phyloP scores from a whole-genome alignment of 2,888 invertebrate genomes.

The Epistrophe eligans region DNA sequence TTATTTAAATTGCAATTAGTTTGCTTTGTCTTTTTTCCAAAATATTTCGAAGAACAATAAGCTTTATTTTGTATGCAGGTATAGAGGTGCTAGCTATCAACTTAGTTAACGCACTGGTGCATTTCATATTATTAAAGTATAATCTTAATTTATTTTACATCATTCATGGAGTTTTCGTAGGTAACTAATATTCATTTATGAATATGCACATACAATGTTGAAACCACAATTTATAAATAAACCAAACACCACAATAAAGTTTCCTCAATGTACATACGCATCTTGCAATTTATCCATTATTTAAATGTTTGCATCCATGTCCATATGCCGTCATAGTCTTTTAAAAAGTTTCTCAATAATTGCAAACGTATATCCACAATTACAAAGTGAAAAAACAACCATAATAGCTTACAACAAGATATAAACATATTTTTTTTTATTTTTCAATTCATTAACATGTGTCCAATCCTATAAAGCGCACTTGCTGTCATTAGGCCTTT shows the following conservation, averaged over 20 bases:
- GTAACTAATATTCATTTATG: not conserved
- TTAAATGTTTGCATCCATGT: not conserved
- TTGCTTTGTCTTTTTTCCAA: too few species aligned
- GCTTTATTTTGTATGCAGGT: too few species aligned
- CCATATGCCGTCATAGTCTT: not conserved
- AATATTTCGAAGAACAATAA: too few species aligned
- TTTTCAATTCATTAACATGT: conserved; percentile 35
- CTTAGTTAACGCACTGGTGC: not conserved
- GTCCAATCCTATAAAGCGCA: not conserved
- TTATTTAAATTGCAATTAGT: too few species aligned
- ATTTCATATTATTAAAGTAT: not conserved
- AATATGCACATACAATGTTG: not conserved
- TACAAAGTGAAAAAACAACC: not conserved
- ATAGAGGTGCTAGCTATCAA: not conserved
- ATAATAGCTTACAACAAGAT: conserved; percentile 15
- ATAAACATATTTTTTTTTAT: not conserved
- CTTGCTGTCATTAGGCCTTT: conserved; percentile 22
- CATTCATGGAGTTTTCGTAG: not conserved
- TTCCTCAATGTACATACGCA: conserved; percentile 19
- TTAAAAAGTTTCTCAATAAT: not conserved
- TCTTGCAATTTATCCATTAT: conserved; percentile 9
- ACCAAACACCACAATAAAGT: conserved; percentile 4
- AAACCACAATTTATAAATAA: conserved; percentile 1
- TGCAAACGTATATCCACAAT: conserved; percentile 26
- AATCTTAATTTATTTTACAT: not conserved